Evolutionary conservation across 2,797 vertebrate species (phyloP), one percentile per base, ranked within the genome.

Genomic region (Oophaga sylvatica): DNA sequence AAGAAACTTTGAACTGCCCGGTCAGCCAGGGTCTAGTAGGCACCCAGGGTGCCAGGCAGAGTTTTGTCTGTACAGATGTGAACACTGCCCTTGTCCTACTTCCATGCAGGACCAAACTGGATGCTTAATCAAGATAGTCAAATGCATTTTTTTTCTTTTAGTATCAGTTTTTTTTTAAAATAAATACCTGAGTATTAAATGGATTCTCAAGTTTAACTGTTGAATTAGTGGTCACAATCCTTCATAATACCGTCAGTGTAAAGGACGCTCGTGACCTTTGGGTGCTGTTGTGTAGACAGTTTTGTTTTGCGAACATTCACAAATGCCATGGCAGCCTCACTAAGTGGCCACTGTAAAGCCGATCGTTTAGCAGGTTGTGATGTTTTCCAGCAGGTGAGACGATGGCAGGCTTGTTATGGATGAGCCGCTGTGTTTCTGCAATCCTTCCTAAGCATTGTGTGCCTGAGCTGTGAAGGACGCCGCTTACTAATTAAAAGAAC

Each of bases 401-500:
- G 29, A 31, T 71, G 29, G 81, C 65, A 83, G 29, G 19, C 19
- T 45, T 75, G 82, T 63, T 63, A 41, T 17, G 57, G 82, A 41
- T 84, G 29, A n/a, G 75, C 12, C 22, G 57, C 67, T 8, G 53
- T 75, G 13, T 71, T 15, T 19, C 6, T 29, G 31, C 20, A 41
- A 22, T 80, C 12, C 60, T 57, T 79, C 53, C 15, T 80, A 19
- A 80, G 81, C 75, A 48, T 79, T 80, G n/a, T 41, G 63, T 62
- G 56, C 22, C n/a, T 1, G 7, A 19, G 35, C 79, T 26, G 35
- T 84, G 65, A 84, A 80, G 87, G 68, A 68, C 17, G 17, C 26
- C 31, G 76, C 57, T 75, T 81, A 56, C 83, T 88, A 80, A 88
- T 85, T 88, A 88, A 84, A 57, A 83, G 73, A 35, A n/a, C 75